Base-by-base conservation (phyloP, 2,797 vertebrate genomes). In the Mastacembelus armatus region DNA sequence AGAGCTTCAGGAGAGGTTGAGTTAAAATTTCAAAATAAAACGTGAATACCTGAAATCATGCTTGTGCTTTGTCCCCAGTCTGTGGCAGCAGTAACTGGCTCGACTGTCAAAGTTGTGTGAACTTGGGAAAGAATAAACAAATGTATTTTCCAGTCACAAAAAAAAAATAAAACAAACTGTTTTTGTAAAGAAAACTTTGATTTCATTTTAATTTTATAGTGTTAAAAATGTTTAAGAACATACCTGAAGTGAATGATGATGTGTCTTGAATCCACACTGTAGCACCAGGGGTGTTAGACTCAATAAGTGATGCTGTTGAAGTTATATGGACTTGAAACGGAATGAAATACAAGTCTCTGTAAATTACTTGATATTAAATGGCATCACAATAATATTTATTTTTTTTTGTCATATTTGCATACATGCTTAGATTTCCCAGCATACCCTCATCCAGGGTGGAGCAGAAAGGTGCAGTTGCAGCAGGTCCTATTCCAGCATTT, bases 381-480 rank as follows among this genome's bases (percentile, higher is more conserved):
- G 4, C 2, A 39, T 33, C 1, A 18, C 22, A 24, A 35, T 30
- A 3, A 44, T 5, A 33, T 30, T 24, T 40, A 18, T 1, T 19
- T n/a, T n/a, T 29, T 39, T 27, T 9, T 7, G 16, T 38, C 2
- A 5, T 4, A 30, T 19, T 40, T 64, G 48, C 5, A 21, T 35
- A 15, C 21, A 5, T 1, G 39, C 16, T 33, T 0, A 1, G 9
- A 15, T 47, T 54, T 50, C 5, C 10, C 7, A 7, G 27, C 58
- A 29, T 58, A 91, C 89, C 71, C 14, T 89, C 83, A 24, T 81
- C 75, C 26, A 86, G 58, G 44, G 91, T 92, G 38, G 64, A 62
- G 83, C 85, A 88, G 52, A 74, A 36, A 6, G 77, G 74, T 3
- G 68, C 60, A 1, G 29, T 50, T 2, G 82, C 71, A 1, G 76